Percentiles rank a stretch among this genome's conserved stretches.
Evolutionary conservation across 1,140 invertebrate species (phyloP).

Genomic region (Oreohelix idahoensis): DNA sequence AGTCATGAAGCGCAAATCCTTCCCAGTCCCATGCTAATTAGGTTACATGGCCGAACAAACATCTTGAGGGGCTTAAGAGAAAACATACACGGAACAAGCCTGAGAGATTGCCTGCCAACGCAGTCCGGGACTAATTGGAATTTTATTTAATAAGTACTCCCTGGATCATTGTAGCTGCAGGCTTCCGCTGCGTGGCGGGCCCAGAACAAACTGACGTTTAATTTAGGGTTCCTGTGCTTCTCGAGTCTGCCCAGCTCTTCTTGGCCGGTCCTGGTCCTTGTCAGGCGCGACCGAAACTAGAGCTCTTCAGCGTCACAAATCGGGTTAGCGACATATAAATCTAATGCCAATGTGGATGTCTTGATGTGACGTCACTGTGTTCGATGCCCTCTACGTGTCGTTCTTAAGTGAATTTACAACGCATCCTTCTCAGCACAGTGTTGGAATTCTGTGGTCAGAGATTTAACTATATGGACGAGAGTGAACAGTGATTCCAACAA

Average conservation of each 20-base stretch:
- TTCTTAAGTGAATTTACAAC: not conserved
- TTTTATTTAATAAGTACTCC: constrained; percentile 34
- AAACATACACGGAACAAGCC: constrained; percentile 22
- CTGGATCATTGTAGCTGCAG: constrained; percentile 19
- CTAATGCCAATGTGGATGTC: constrained; percentile 18
- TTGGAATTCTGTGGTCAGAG: not conserved
- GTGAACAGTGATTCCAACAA: no score
- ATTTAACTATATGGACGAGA: not conserved
- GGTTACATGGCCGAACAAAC: constrained; percentile 39
- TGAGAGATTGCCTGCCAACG: constrained; percentile 29
- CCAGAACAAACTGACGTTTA: constrained; percentile 24
- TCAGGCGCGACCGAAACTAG: constrained; percentile 12
- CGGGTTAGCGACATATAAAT: constrained; percentile 33
- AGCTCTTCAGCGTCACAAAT: constrained; percentile 33
- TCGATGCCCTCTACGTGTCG: not conserved
- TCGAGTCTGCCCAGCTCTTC: not conserved
- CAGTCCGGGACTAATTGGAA: constrained; percentile 25
- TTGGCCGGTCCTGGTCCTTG: not conserved
- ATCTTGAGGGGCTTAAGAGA: constrained; percentile 28
- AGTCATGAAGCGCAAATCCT: constrained; percentile 23
- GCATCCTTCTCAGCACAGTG: not conserved
- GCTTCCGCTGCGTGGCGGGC: constrained; percentile 1
- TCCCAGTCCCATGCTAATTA: not conserved
- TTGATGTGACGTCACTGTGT: not conserved
- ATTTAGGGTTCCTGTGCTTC: constrained; percentile 6